Percentiles rank a stretch among this genome's conserved stretches.
These are phyloP conservation scores for Phyllostomus hastatus DNA, from an alignment of 2,113 vertebrate species.

Conservation along the genomic window DNA sequence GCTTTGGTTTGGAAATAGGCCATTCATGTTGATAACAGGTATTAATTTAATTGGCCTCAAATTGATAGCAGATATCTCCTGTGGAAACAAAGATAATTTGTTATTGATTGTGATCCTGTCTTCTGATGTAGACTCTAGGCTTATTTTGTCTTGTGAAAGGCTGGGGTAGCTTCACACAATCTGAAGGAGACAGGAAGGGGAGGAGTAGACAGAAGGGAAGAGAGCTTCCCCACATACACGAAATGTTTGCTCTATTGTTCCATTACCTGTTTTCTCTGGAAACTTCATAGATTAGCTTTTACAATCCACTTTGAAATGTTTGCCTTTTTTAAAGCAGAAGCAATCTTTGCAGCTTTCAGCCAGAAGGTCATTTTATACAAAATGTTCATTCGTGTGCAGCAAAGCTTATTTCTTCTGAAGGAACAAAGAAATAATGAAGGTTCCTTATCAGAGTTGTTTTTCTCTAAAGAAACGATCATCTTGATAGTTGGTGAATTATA, in stretches of 20 bases:
- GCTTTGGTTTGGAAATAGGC: slow-evolving; percentile 63
- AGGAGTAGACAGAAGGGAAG: background rate
- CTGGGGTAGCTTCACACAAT: background rate
- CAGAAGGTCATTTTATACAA: slow-evolving; percentile 72
- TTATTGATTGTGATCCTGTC: slow-evolving; percentile 39
- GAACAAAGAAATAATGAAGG: slow-evolving; percentile 69
- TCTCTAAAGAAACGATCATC: slow-evolving; percentile 48
- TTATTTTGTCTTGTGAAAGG: slow-evolving; percentile 12
- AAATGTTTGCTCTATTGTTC: slow-evolving; percentile 40
- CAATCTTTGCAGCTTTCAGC: slow-evolving; percentile 51
- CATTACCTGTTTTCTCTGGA: slow-evolving; percentile 41
- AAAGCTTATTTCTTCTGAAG: slow-evolving; percentile 64
- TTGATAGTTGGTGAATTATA: slow-evolving; percentile 48
- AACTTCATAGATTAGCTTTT: slow-evolving; percentile 59
- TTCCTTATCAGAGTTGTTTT: slow-evolving; percentile 62
- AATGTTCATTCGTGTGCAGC: slow-evolving; percentile 50
- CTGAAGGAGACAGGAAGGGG: slow-evolving; percentile 13
- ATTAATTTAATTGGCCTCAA: slow-evolving; percentile 56
- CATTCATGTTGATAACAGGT: slow-evolving; percentile 54
- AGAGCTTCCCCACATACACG: background rate
- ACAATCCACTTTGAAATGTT: slow-evolving; percentile 65
- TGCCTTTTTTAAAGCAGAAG: slow-evolving; percentile 52
- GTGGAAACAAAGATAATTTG: slow-evolving; percentile 58
- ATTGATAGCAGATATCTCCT: slow-evolving; percentile 40
- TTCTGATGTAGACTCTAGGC: background rate